Evolutionary conservation across 2,113 vertebrate genomes (phyloP).

Genomic region (Carollia perspicillata): DNA sequence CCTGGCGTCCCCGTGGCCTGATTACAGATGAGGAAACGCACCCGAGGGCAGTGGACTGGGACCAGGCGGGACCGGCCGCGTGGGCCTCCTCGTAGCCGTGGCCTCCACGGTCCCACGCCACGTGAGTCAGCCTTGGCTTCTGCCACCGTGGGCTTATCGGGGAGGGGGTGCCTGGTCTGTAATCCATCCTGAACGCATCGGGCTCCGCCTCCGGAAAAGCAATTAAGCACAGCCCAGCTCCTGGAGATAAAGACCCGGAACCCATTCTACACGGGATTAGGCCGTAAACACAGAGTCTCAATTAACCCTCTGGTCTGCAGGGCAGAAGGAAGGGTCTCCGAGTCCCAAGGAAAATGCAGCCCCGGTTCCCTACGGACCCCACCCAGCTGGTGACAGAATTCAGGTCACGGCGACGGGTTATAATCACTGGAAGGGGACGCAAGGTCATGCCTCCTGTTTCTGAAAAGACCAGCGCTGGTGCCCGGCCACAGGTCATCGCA

Average conservation of each 20-base stretch:
- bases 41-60: not conserved
- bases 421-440: not conserved
- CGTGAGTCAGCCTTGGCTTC: not conserved
- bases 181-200: not conserved
- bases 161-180: not conserved
- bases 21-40: not conserved
- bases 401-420: not conserved
- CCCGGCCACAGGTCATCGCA: not conserved
- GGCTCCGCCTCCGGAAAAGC: not conserved
- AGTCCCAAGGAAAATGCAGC: not conserved
- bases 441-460: not conserved
- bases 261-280: not conserved
- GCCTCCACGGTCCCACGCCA: fast-evolving
- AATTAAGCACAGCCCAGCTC: not conserved
- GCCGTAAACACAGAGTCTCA: constrained; percentile 40
- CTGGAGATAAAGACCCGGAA: not conserved
- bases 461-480: not conserved
- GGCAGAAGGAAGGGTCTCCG: not conserved
- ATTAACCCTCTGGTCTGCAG: constrained; percentile 50
- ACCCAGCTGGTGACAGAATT: not conserved
- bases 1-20: not conserved
- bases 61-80: not conserved
- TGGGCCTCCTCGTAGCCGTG: not conserved
- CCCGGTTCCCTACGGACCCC: not conserved
- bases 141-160: not conserved